phyloP scores from a whole-genome alignment of 2,797 vertebrate genomes.

The Sebastes diaconus region DNA sequence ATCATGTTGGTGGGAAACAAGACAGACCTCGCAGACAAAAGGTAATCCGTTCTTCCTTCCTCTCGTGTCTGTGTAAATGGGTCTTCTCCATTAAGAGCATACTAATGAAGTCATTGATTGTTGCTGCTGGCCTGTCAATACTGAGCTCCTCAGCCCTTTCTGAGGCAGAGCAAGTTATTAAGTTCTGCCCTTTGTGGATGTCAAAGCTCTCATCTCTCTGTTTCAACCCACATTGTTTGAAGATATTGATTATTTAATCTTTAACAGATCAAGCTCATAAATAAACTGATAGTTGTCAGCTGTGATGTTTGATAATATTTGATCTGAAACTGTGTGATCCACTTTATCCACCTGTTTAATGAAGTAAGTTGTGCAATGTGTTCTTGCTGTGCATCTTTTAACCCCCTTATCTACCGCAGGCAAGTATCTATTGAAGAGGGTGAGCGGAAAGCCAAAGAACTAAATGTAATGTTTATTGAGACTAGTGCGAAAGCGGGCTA shows the following conservation, averaged over 20 bases:
- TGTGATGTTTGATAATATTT: neutral
- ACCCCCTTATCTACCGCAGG: conserved; percentile 83
- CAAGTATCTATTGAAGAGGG: conserved; percentile 99
- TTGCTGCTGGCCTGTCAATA: conserved; percentile 36
- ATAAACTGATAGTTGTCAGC: neutral
- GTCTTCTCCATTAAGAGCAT: conserved; percentile 11
- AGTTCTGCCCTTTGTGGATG: conserved; percentile 10
- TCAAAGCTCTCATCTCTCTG: conserved; percentile 12
- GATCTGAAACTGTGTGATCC: neutral
- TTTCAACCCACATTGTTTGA: conserved; percentile 2
- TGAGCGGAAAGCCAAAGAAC: conserved; percentile 99
- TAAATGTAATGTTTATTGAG: conserved; percentile 99
- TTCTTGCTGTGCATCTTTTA: conserved; percentile 60
- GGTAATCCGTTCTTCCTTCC: conserved; percentile 77
- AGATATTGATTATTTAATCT: conserved; percentile 5
- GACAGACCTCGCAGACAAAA: conserved; percentile 99
- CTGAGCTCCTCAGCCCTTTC: conserved; percentile 12
- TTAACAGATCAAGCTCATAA: neutral
- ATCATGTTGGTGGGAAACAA: conserved; percentile 99
- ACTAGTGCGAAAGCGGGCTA: conserved; percentile 99
- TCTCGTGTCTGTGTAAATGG: neutral
- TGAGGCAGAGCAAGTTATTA: conserved; percentile 11
- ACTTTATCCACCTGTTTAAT: conserved; percentile 8
- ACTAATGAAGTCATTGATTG: conserved; percentile 61
- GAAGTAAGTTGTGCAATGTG: conserved; percentile 15